These are phyloP conservation scores for Mellilla xanthometata DNA, from an alignment of 2,888 invertebrate species.

Conservation along the genomic window DNA sequence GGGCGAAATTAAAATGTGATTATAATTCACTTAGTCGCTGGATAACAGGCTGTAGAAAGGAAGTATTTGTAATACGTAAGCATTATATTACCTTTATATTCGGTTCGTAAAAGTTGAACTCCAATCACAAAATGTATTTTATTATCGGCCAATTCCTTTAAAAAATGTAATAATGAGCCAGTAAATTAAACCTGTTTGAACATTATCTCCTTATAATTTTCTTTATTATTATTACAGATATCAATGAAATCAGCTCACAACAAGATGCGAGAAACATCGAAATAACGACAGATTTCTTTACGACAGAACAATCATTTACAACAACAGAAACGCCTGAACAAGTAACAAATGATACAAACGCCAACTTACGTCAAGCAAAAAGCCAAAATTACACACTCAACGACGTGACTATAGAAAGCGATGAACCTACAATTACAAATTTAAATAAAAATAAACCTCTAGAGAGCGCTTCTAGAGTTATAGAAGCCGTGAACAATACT, in stretches of 20 bases:
- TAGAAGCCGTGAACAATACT: constrained; percentile 48
- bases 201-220: too few relatives aligned
- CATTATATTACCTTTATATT: too few relatives aligned
- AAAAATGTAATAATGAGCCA: too few relatives aligned
- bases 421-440: constrained; percentile 35
- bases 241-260: constrained; percentile 50
- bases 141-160: too few relatives aligned
- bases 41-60: too few relatives aligned
- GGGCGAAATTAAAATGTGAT: constrained; percentile 10
- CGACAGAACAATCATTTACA: constrained; percentile 11
- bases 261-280: constrained; percentile 12
- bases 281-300: constrained; percentile 9
- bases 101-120: too few relatives aligned
- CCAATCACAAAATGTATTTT: too few relatives aligned
- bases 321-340: constrained; percentile 32
- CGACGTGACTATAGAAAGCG: constrained; percentile 29
- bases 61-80: too few relatives aligned
- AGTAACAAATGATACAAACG: constrained; percentile 26
- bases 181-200: too few relatives aligned
- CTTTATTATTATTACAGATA: constrained; percentile 42
- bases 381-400: constrained; percentile 32
- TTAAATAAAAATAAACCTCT: constrained; percentile 43
- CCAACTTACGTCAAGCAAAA: constrained; percentile 29
- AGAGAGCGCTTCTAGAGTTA: constrained; percentile 67
- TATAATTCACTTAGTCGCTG: constrained; percentile 7